phyloP scores from a whole-genome alignment of 92 coral and sea anemone genomes.

The Palythoa grandis region DNA sequence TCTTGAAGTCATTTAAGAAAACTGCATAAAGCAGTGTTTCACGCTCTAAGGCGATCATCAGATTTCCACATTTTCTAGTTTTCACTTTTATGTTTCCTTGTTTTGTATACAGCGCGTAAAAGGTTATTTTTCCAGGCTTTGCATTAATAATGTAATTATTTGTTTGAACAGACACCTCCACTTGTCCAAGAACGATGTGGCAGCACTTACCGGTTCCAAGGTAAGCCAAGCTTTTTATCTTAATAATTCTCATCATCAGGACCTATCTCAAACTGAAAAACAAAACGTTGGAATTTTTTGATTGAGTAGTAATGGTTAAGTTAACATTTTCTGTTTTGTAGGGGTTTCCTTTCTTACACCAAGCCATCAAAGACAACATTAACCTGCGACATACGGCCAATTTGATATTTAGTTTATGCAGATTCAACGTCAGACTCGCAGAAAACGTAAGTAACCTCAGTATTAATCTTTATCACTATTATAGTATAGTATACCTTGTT shows the following conservation, averaged over 20 bases:
- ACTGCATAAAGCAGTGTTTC: no score
- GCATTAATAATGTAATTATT: neutral
- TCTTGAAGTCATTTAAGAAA: no score
- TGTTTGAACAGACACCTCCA: constrained; percentile 68
- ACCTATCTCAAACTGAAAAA: neutral
- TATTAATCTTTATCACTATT: neutral
- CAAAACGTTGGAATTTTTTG: neutral
- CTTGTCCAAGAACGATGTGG: constrained; percentile 85
- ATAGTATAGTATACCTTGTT: no score
- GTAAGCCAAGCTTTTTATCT: constrained; percentile 38
- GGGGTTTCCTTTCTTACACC: constrained; percentile 97
- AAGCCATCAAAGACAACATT: constrained; percentile 93
- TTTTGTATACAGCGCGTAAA: no score
- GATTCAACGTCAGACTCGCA: constrained; percentile 87
- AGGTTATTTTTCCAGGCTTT: no score
- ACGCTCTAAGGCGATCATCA: no score
- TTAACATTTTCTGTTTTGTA: constrained; percentile 1
- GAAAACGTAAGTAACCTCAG: constrained; percentile 79
- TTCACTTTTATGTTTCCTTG: no score
- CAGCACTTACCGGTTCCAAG: constrained; percentile 90
- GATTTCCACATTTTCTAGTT: no score
- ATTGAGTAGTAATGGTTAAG: neutral
- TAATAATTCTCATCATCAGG: neutral
- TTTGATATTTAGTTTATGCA: constrained; percentile 83
- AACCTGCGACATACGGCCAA: constrained; percentile 94